These are phyloP conservation scores for Isoperla grammatica DNA, from an alignment of 2,888 invertebrate species.

Conservation along the genomic window DNA sequence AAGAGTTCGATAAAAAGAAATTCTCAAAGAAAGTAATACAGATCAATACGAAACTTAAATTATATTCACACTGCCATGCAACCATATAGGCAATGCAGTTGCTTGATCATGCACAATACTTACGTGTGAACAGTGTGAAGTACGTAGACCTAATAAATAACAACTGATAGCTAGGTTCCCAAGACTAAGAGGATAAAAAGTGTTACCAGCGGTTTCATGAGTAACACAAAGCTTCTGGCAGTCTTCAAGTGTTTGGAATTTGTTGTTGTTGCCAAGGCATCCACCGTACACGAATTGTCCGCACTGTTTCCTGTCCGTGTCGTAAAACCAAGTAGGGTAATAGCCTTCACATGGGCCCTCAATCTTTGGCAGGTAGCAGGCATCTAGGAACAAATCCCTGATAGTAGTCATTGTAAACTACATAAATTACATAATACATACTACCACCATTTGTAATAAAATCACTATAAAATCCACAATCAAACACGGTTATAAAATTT, in stretches of 20 bases:
- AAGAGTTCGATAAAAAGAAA: no score
- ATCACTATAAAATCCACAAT: conserved; percentile 3
- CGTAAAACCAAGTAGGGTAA: conserved; percentile 78
- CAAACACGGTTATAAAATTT: no score
- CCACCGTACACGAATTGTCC: conserved; percentile 85
- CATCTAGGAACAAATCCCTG: conserved; percentile 47
- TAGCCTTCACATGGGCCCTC: conserved; percentile 77
- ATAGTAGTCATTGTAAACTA: no score
- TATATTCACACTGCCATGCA: no score
- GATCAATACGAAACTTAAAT: no score
- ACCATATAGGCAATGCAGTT: no score
- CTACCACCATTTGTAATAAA: conserved; percentile 7
- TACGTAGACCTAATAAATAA: no score
- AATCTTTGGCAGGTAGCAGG: conserved; percentile 74
- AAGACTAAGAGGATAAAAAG: background rate
- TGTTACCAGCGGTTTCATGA: conserved; percentile 58
- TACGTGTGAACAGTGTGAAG: no score
- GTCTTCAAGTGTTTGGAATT: conserved; percentile 70
- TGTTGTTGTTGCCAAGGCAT: conserved; percentile 87
- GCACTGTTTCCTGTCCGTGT: conserved; percentile 67
- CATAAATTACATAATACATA: no score
- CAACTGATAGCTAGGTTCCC: no score
- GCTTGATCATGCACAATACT: no score
- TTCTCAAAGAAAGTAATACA: no score
- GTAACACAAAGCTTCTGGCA: conserved; percentile 69